Conservation (phyloP, 2,113 vertebrate genomes). For the Leucopsar rothschildi region DNA sequence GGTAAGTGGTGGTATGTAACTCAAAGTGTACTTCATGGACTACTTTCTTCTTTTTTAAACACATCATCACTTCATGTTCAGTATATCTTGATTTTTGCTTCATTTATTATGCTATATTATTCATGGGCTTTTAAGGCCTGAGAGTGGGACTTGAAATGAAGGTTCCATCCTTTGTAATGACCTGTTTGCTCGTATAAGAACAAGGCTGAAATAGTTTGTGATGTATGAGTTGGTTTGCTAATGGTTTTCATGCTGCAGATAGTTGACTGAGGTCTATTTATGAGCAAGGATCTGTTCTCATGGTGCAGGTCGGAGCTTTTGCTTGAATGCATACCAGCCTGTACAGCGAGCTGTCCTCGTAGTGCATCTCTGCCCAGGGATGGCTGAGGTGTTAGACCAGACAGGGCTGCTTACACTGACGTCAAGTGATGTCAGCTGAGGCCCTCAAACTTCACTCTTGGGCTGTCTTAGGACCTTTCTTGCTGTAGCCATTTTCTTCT, state of each 20-base stretch:
- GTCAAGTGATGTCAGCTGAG: not conserved
- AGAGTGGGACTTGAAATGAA: not conserved
- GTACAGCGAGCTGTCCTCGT: not conserved
- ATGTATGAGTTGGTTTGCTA: not conserved
- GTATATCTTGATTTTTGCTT: not conserved
- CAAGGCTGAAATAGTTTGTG: not conserved
- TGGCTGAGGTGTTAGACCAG: not conserved
- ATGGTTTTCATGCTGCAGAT: not conserved
- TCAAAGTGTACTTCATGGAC: not conserved
- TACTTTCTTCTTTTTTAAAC: not conserved
- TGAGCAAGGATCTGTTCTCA: not conserved
- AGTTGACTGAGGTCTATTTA: not conserved
- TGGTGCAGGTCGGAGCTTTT: not conserved
- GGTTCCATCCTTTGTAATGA: not conserved
- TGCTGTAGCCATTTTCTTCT: not conserved
- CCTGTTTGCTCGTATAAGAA: not conserved
- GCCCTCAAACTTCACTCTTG: not conserved
- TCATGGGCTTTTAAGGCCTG: not conserved
- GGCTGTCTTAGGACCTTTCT: not conserved
- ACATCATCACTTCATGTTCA: not conserved
- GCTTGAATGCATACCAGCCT: not conserved
- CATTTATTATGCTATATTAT: not conserved
- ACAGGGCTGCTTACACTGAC: not conserved
- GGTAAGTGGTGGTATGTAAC: not conserved
- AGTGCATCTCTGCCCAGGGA: not conserved